Evolutionary conservation across 2,797 vertebrate genomes (phyloP).

Genomic region (Micrastur ruficollis): DNA sequence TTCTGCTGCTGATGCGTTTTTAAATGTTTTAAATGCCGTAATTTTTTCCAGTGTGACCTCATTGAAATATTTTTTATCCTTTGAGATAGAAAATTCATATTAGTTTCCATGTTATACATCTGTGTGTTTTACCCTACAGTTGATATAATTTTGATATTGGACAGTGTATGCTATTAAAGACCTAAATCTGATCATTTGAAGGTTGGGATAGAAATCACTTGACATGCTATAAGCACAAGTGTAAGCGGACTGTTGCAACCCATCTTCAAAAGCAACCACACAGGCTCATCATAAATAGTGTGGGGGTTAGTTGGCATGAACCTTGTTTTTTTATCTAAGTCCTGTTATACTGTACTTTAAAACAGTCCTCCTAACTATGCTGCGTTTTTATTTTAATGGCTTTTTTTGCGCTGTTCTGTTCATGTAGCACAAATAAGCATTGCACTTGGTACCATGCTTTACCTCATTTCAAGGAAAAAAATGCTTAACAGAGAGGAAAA

Average conservation of each 20-base stretch:
- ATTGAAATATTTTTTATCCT: constrained; percentile 59
- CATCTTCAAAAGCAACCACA: constrained; percentile 62
- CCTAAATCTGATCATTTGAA: constrained; percentile 55
- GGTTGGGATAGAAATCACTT: constrained; percentile 54
- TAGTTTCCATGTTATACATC: constrained; percentile 41
- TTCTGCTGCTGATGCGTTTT: constrained; percentile 67
- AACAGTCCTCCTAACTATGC: constrained; percentile 76
- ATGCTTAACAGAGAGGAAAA: constrained; percentile 77
- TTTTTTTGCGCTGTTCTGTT: constrained; percentile 78
- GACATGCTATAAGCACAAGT: constrained; percentile 32
- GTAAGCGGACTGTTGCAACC: constrained; percentile 47
- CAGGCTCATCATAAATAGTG: constrained; percentile 13
- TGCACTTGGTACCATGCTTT: constrained; percentile 94
- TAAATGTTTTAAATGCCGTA: constrained; percentile 64
- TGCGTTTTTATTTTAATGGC: constrained; percentile 75
- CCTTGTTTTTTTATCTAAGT: constrained; percentile 43
- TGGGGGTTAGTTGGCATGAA: constrained; percentile 67
- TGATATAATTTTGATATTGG: constrained; percentile 47
- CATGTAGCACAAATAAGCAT: constrained; percentile 93
- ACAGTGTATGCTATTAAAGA: constrained; percentile 47
- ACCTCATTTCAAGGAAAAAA: constrained; percentile 89
- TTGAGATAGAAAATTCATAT: constrained; percentile 43
- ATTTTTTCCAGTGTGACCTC: constrained; percentile 65
- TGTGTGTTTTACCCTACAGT: constrained; percentile 47
- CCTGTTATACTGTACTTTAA: constrained; percentile 65